These are phyloP conservation scores for Sebastes melanostomus DNA, from an alignment of 2,797 vertebrate species.

Conservation along the genomic window DNA sequence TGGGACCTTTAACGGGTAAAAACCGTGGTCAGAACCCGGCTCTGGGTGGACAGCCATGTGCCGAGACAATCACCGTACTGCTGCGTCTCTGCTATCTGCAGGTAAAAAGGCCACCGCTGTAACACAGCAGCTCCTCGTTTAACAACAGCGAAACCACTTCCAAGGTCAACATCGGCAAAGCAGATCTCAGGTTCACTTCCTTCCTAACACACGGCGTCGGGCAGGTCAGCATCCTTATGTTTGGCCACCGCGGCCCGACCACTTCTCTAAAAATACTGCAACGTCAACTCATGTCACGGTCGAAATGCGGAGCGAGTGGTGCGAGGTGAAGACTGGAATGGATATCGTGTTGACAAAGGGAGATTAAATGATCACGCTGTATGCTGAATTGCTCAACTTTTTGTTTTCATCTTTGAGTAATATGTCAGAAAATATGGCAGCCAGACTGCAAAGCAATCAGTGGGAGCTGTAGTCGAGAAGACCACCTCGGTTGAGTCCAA, in stretches of 20 bases:
- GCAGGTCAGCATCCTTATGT: constrained; percentile 54
- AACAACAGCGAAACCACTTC: constrained; percentile 32
- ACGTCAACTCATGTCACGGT: constrained; percentile 30
- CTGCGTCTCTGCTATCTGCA: constrained; percentile 36
- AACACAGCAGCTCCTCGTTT: constrained; percentile 9
- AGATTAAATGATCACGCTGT: not conserved
- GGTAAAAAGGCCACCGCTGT: constrained; percentile 23
- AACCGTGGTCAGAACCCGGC: fast-evolving
- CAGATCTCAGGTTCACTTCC: constrained; percentile 53
- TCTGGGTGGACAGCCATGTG: too few species aligned
- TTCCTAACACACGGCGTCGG: constrained; percentile 18
- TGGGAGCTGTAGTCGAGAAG: not conserved
- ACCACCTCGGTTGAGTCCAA: not conserved
- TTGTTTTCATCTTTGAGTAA: not conserved
- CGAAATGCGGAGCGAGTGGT: constrained; percentile 32
- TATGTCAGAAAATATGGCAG: constrained; percentile 14
- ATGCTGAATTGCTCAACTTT: not conserved
- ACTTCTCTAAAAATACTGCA: constrained; percentile 48
- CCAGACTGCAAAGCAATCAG: constrained; percentile 16
- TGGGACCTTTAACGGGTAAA: fast-evolving
- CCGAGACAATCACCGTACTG: constrained; percentile 12
- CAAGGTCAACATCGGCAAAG: constrained; percentile 65
- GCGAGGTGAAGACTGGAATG: constrained; percentile 9
- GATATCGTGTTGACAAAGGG: not conserved
- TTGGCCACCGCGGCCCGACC: constrained; percentile 28